Evolutionary conservation across 2,797 vertebrate species (phyloP), one percentile per base, ranked within the genome.

Genomic region (Pagetopsis macropterus): DNA sequence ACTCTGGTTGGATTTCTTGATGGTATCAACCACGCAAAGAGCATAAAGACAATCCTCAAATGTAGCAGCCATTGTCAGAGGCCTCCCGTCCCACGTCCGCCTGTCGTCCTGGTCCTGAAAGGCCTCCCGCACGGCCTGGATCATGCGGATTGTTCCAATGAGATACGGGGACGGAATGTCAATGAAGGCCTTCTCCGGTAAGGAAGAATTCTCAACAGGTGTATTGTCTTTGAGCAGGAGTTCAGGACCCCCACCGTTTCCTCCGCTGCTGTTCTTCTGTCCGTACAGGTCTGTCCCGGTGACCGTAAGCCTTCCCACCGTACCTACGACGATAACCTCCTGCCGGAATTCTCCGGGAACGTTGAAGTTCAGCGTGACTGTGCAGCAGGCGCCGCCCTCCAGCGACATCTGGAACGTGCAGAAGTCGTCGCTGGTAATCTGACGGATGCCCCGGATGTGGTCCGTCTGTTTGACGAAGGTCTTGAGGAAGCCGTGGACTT

Each of bases 371-470:
- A 99, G 96, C 0, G 97, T 99, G 55, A 99, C 97, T 0, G 98
- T 98, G 93, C 98, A 99, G 91, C 98, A 99, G 58, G 98, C 97
- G 0, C 98, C 98, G 0, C 96, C 96, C 81, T 99, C 97, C 84
- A 99, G 92, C 9, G 96, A 96, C 98, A 99, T 99, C 92, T 99
- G 98, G 84, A 99, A 99, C 0, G 98, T 98, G 87, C 98, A 99
- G 91, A 99, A 99, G 93, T 99, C 98, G 0, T 99, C 98, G 2
- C 98, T 99, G 91, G 98, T 99, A 93, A 99, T 99, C 92, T 99
- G 98, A 4, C 98, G 96, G 91, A 99, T 98, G 45, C 98, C 98
- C 62, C 94, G 94, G 90, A 99, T 99, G 94, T 99, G 96, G 82
- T 98, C 96, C 0, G 98, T 99, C 93, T 99, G 98, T 85, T 99